phyloP scores from a whole-genome alignment of 1,140 invertebrate species.

The Mercenaria mercenaria region DNA sequence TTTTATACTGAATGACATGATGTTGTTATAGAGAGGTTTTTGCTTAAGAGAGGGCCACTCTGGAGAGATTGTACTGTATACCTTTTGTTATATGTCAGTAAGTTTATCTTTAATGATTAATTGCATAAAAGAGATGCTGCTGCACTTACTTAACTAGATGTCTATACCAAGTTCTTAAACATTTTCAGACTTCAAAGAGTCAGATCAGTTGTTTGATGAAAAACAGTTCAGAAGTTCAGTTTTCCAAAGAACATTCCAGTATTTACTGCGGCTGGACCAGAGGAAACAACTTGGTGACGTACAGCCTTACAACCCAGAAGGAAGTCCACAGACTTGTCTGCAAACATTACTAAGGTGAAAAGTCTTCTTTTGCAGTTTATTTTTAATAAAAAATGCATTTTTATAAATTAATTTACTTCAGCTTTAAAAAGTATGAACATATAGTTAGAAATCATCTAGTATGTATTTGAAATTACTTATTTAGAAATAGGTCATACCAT shows the following conservation, averaged over 20 bases:
- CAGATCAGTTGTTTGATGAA: slow-evolving; percentile 38
- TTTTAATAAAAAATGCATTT: no score
- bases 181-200: slow-evolving; percentile 4
- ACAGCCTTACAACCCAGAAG: slow-evolving; percentile 51
- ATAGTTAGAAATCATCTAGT: neutral
- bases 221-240: slow-evolving; percentile 65
- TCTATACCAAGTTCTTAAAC: no score
- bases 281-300: slow-evolving; percentile 47
- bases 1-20: neutral
- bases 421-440: neutral
- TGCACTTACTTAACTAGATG: no score
- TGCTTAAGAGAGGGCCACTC: no score
- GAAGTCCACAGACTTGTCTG: slow-evolving; percentile 55
- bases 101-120: slow-evolving; percentile 66
- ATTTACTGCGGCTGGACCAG: slow-evolving; percentile 69
- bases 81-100: slow-evolving; percentile 79
- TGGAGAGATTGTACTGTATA: no score
- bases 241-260: slow-evolving; percentile 82
- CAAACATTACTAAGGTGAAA: slow-evolving; percentile 62
- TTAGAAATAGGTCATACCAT: neutral
- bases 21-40: no score
- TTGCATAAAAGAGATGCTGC: no score
- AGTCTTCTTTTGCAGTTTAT: neutral
- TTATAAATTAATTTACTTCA: no score
- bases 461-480: neutral